phyloP scores from a whole-genome alignment of 2,797 vertebrate genomes.

The Epinephelus awoara region DNA sequence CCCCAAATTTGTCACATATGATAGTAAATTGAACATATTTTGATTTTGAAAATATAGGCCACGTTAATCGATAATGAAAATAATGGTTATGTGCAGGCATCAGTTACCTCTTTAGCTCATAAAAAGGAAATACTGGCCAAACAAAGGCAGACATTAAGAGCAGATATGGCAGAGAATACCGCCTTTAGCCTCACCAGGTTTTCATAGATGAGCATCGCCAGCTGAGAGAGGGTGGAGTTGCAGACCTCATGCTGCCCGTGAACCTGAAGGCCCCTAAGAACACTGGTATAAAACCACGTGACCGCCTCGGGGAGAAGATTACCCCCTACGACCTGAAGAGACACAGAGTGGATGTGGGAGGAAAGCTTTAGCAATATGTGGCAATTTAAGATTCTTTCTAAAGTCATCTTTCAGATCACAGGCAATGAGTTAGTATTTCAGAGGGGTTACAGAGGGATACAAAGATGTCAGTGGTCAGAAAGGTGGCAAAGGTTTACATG shows the following conservation, averaged over 20 bases:
- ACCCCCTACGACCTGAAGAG: conserved; percentile 87
- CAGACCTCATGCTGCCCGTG: conserved; percentile 97
- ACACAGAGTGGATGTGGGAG: background rate
- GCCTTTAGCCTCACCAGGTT: conserved; percentile 88
- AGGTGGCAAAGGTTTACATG: background rate
- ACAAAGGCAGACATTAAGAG: background rate
- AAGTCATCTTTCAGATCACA: background rate
- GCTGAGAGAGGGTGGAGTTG: conserved; percentile 89
- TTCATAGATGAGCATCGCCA: conserved; percentile 96
- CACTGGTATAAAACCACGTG: conserved; percentile 93
- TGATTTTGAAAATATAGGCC: background rate
- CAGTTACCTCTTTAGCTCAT: no score
- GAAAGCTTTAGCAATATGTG: background rate
- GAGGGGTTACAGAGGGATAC: no score
- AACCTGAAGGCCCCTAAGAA: conserved; percentile 92
- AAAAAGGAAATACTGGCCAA: background rate
- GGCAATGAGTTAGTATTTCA: background rate
- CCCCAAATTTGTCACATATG: background rate
- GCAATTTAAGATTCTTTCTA: conserved; percentile 1
- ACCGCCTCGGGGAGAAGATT: conserved; percentile 93
- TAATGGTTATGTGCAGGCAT: background rate
- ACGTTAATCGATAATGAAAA: background rate
- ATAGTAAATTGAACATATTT: background rate
- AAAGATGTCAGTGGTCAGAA: no score
- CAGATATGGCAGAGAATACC: background rate